Conservation (phyloP, 2,113 vertebrate species). For the Syrmaticus mikado region DNA sequence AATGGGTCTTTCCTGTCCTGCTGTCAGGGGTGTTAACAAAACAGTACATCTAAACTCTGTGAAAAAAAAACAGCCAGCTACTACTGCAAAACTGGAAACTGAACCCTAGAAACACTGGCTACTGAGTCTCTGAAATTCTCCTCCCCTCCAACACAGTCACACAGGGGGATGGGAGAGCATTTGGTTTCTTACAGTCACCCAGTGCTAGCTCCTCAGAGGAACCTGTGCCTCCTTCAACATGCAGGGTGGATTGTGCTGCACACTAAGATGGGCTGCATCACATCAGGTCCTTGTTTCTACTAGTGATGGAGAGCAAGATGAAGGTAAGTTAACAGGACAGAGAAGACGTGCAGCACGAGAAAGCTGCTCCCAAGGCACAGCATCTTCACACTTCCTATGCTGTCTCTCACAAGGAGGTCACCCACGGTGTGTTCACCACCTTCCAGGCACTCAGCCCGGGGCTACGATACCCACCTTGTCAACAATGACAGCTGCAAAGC, state of each 20-base stretch:
- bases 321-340: not conserved
- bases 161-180: not conserved
- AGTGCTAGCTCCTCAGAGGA: not conserved
- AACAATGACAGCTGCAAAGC: not conserved
- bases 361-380: fast-evolving
- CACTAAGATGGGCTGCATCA: fast-evolving
- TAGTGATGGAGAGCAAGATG: not conserved
- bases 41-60: fast-evolving
- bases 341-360: not conserved
- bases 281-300: fast-evolving
- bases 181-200: not conserved
- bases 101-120: not conserved
- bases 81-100: not conserved
- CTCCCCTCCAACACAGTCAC: not conserved
- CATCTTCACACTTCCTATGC: not conserved
- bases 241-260: not conserved
- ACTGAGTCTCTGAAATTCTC: not conserved
- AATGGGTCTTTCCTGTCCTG: not conserved
- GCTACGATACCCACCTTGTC: fast-evolving
- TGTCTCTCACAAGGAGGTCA: not conserved
- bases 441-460: not conserved
- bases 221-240: not conserved
- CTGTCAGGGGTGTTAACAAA: fast-evolving
- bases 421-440: fast-evolving
- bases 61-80: not conserved